Evolutionary conservation across 2,888 invertebrate genomes (phyloP), one percentile per base, ranked within the genome.

Genomic region (Scaptomyza flava): DNA sequence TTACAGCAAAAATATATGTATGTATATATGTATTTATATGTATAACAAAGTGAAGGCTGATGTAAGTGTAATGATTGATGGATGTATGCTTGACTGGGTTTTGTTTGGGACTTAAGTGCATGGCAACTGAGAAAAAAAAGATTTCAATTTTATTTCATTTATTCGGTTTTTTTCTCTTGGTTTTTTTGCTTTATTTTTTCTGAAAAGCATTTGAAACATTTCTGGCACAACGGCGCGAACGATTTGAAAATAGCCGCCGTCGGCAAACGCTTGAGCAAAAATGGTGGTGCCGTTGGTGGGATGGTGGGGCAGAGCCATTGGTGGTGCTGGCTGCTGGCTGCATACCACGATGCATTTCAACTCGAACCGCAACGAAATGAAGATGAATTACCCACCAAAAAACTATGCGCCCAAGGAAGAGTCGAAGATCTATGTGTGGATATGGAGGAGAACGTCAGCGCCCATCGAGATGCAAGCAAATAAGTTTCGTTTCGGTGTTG

Each of bases 321-420:
- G 6, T 23, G n/a, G 11, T 27, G 14, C 3, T 38, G 36, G 41
- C 7, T 41, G 36, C 59, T 62, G 75, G 59, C 83, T 83, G 79
- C 88, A 84, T 88, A 83, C 83, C 84, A 73, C 88, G 65, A 60
- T 71, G 87, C 84, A 88, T 88, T 85, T 89, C 89, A 90, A 82
- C 85, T 85, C 90, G 89, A 90, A 89, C 90, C 86, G 87, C 88
- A 89, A 87, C 87, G 90, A 89, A 89, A 89, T 90, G 83, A 89
- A 90, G 90, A 89, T 88, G 89, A 89, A 89, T 89, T 89, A 89
- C 89, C 87, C 77, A 71, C 72, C 41, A 61, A 79, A 59, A 65
- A 78, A 63, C 65, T 68, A 75, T 77, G 67, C 72, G 63, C 75
- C 67, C 11, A 11, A 79, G 70, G 31, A 36, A 54, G 57, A 27